A percentile compares a stretch with the other conserved stretches of the same genome.
phyloP scores from a whole-genome alignment of 2,797 vertebrate species.

The Morelia viridis region DNA sequence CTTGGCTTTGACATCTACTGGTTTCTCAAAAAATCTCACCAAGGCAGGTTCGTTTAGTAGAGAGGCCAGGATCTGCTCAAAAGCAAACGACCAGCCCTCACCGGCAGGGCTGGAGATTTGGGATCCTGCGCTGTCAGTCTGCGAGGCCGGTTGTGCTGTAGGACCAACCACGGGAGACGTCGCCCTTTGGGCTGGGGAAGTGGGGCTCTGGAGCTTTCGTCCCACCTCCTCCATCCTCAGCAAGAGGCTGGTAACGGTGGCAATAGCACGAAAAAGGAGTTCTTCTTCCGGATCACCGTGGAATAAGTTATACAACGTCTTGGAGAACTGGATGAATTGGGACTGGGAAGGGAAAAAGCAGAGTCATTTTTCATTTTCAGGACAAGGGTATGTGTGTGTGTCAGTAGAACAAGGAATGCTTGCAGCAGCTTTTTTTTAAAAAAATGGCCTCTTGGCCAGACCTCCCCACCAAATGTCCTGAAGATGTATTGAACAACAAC shows the following conservation, averaged over 20 bases:
- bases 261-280: conserved; percentile 86
- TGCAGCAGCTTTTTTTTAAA: not conserved
- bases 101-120: conserved; percentile 52
- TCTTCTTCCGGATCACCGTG: conserved; percentile 93
- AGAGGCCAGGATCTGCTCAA: conserved; percentile 97
- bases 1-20: conserved; percentile 79
- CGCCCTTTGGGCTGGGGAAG: conserved; percentile 46
- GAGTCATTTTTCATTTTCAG: not conserved
- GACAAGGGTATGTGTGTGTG: not conserved
- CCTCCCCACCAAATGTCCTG: not conserved
- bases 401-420: not conserved
- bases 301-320: conserved; percentile 95
- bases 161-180: not conserved
- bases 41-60: conserved; percentile 91
- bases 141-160: conserved; percentile 22
- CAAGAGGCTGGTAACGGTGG: conserved; percentile 90
- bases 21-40: conserved; percentile 91
- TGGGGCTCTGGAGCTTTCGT: conserved; percentile 79
- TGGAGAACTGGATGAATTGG: conserved; percentile 97
- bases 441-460: not conserved
- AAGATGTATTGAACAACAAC: too few species aligned
- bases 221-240: conserved; percentile 96
- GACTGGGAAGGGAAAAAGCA: conserved; percentile 71
- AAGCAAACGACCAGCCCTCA: conserved; percentile 92
- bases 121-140: conserved; percentile 30